Evolutionary conservation across 2,797 vertebrate species (phyloP).

Genomic region (Vespertilio murinus): DNA sequence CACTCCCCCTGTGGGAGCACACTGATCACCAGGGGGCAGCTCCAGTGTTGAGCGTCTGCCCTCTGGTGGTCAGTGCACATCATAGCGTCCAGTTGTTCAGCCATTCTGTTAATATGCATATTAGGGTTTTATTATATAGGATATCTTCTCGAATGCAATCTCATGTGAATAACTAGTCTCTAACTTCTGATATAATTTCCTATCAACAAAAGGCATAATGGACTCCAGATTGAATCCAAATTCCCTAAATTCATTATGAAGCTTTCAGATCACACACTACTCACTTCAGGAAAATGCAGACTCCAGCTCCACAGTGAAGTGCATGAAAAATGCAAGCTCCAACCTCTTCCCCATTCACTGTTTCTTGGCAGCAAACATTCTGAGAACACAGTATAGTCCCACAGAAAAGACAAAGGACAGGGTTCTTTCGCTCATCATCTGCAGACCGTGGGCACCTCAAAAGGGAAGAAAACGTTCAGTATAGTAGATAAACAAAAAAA

Average conservation of each 20-base stretch:
- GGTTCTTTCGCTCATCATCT: constrained; percentile 95
- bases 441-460: constrained; percentile 94
- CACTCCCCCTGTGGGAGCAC: too few species aligned
- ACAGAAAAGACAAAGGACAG: constrained; percentile 96
- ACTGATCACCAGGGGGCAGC: too few species aligned
- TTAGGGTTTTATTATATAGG: too few species aligned
- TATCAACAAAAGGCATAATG: neutral
- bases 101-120: too few species aligned
- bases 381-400: constrained; percentile 96
- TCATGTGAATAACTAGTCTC: neutral
- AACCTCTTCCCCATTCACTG: constrained; percentile 93
- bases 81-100: too few species aligned
- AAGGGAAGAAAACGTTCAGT: constrained; percentile 6
- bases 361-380: constrained; percentile 94
- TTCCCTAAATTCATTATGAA: neutral
- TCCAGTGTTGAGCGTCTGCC: too few species aligned
- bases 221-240: neutral
- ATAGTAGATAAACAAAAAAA: neutral
- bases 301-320: constrained; percentile 94
- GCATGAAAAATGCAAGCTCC: constrained; percentile 96
- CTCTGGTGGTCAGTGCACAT: too few species aligned
- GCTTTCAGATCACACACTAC: constrained; percentile 63
- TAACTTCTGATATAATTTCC: neutral
- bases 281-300: constrained; percentile 98
- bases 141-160: neutral